These are phyloP conservation scores for Stegodyphus dumicola DNA, from an alignment of 1,140 invertebrate genomes.

Conservation along the genomic window DNA sequence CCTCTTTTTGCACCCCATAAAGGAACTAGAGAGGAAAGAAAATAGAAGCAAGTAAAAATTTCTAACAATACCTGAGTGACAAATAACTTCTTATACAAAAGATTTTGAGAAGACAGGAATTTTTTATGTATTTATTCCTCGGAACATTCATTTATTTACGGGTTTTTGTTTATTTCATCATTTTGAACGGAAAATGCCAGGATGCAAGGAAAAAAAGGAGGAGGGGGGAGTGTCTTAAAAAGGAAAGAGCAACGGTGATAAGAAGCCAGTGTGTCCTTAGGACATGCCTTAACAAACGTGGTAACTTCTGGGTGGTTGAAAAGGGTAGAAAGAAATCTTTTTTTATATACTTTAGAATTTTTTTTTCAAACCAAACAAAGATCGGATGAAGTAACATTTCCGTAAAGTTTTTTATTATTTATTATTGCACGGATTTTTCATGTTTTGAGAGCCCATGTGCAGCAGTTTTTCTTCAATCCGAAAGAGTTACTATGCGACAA, in stretches of 20 bases:
- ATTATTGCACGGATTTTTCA: conserved; percentile 42
- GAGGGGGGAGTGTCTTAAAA: conserved; percentile 4
- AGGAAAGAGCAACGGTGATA: conserved; percentile 34
- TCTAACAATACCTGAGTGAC: conserved; percentile 38
- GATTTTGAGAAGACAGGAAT: conserved; percentile 26
- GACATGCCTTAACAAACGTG: conserved; percentile 51
- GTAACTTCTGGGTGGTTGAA: conserved; percentile 35
- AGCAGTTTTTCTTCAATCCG: conserved; percentile 15
- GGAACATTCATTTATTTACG: conserved; percentile 49
- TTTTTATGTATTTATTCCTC: conserved; percentile 40
- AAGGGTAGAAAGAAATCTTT: conserved; percentile 41
- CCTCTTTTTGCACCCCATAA: conserved; percentile 16
- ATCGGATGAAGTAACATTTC: conserved; percentile 46
- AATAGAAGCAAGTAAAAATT: background rate
- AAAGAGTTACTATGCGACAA: conserved; percentile 36
- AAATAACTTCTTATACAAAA: conserved; percentile 47
- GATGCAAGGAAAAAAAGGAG: background rate
- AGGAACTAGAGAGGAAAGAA: background rate
- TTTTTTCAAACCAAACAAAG: conserved; percentile 32
- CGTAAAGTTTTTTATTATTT: conserved; percentile 19
- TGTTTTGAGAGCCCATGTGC: conserved; percentile 14
- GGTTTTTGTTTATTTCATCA: conserved; percentile 36
- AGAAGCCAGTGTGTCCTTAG: conserved; percentile 26
- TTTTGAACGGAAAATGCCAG: background rate
- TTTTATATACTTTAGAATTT: conserved; percentile 6